Base-by-base conservation (phyloP, 2,888 invertebrate genomes). In the Endotricha flammealis region DNA sequence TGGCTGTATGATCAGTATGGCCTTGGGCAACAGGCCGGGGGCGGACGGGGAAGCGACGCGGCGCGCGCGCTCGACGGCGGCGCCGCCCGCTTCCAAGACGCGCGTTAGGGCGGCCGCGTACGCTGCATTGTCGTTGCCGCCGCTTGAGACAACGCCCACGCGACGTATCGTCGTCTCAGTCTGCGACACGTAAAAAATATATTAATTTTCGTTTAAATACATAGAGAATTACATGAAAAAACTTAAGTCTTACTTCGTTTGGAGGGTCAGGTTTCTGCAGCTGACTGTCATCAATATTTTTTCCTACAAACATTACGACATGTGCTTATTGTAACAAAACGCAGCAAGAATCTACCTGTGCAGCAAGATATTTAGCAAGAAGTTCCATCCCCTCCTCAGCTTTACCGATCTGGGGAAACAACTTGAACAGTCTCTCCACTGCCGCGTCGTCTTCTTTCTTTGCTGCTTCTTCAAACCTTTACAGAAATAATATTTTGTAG, bases 381-480 rank as follows among this genome's bases (percentile, higher is more conserved):
- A 95, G 91, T 39, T 91, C 90, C 8, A 99, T 90, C 0, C 99
- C 99, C 54, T 95, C 95, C 24, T 93, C 91, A 42, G 98, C 95
- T 78, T 95, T 93, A 10, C 96, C 96, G 5, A 99, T 88, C 41
- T 98, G 88, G 0, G 99, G 99, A 78, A 98, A 99, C 60, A 99
- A 92, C 77, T 98, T 98, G 74, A 99, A 99, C 68, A 98, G 95
- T 36, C 98, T 88, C 69, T 98, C 97, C 10, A 98, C 95, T 0
- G 95, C 94, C 0, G 94, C 93, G 25, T 95, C 89, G 72, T 99
- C 98, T 56, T 95, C 95, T 32, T 91, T 91, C 37, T 91, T 90
- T 0, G 98, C 94, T 3, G 99, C 96, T 63, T 97, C 96, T 56
- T 97, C 95, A 70, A 99, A 98, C 65, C 95, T 57, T 91, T 88